Evolutionary conservation across 2,797 vertebrate species (phyloP).

Genomic region (Danio kyathit): DNA sequence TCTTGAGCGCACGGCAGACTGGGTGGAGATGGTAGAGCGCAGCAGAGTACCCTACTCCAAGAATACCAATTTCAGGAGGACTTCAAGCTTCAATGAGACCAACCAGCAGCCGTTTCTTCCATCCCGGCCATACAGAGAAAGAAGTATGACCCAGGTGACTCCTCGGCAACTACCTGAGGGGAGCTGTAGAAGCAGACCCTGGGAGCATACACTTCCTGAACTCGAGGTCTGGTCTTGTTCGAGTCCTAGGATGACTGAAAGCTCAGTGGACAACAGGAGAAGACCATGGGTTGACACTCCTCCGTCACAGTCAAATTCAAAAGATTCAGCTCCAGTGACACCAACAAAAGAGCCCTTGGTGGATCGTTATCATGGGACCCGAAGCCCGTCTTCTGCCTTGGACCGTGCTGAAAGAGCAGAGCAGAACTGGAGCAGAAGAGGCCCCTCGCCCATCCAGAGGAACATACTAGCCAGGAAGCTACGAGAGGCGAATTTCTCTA

Average conservation of each 20-base stretch:
- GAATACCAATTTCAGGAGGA: conserved; percentile 88
- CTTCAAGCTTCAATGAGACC: conserved; percentile 91
- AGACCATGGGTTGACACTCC: conserved; percentile 69
- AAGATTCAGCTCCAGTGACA: conserved; percentile 40
- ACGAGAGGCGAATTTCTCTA: conserved; percentile 78
- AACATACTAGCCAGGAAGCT: conserved; percentile 83
- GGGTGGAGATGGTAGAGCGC: conserved; percentile 85
- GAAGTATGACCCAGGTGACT: conserved; percentile 90
- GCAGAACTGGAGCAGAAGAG: conserved; percentile 83
- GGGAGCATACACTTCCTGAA: conserved; percentile 83
- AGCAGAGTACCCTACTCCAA: conserved; percentile 72
- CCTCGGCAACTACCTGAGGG: conserved; percentile 86
- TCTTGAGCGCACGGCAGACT: conserved; percentile 81
- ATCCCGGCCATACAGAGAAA: conserved; percentile 87
- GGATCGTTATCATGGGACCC: conserved; percentile 37
- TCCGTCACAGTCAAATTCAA: conserved; percentile 52
- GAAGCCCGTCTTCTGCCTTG: conserved; percentile 62
- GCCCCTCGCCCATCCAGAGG: conserved; percentile 87
- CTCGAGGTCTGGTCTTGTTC: conserved; percentile 67
- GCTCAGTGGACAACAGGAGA: conserved; percentile 68
- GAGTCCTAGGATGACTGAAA: conserved; percentile 68
- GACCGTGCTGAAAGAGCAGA: conserved; percentile 80
- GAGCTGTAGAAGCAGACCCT: conserved; percentile 77
- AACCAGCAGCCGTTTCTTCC: conserved; percentile 78
- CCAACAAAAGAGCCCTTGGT: conserved; percentile 40